phyloP scores from a whole-genome alignment of 2,797 vertebrate species.

The Sebastes itinus region DNA sequence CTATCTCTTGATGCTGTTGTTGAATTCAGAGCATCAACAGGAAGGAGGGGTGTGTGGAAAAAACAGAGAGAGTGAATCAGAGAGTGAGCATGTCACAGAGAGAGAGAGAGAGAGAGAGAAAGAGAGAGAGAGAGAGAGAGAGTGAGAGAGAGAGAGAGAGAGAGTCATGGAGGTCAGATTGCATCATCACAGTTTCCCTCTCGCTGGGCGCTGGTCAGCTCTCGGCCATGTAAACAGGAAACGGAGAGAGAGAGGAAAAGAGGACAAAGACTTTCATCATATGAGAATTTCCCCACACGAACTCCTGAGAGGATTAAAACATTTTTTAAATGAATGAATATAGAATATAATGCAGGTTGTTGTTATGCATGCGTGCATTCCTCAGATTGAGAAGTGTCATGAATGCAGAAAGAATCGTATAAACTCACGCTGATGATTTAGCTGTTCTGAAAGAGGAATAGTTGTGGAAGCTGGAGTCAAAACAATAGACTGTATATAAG shows the following conservation, averaged over 20 bases:
- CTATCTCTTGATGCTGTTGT: neutral
- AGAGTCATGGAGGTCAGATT: slow-evolving; percentile 32
- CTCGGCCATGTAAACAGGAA: slow-evolving; percentile 42
- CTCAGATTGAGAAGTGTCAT: neutral
- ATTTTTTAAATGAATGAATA: neutral
- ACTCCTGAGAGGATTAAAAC: neutral
- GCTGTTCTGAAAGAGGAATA: neutral
- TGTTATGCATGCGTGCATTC: neutral
- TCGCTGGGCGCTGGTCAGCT: slow-evolving; percentile 4
- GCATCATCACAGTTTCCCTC: slow-evolving; percentile 30
- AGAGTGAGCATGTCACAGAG: neutral
- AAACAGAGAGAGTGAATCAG: neutral
- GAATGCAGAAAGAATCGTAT: neutral
- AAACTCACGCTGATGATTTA: neutral
- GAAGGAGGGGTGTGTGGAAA: neutral
- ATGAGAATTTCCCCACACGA: neutral
- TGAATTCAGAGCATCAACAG: neutral
- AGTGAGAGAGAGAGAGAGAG: neutral
- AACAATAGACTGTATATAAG: neutral
- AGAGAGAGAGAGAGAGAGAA: neutral
- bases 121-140: neutral
- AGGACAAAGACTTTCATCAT: slow-evolving; percentile 25
- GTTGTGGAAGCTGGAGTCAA: neutral
- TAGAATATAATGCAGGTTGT: neutral
- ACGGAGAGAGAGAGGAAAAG: neutral